Evolutionary conservation across 2,888 invertebrate species (phyloP).

Genomic region (Sminthurinus aureus): DNA sequence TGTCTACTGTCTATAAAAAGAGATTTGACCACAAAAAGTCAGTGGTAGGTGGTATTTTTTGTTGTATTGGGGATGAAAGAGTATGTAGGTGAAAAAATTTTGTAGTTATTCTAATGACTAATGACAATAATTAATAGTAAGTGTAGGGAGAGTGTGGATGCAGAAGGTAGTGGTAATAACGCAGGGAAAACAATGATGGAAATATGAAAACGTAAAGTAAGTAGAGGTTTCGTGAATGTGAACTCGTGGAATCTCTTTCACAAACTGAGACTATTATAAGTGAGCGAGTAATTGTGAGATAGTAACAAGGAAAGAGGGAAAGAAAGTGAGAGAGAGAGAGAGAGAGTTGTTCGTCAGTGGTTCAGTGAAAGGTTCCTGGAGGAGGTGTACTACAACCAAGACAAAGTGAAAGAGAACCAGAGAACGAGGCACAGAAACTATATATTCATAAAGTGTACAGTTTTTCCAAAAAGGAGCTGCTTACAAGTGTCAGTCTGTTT

Average conservation of each 20-base stretch:
- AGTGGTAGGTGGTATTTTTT: not conserved
- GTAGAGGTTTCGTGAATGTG: conserved; percentile 11
- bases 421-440: not conserved
- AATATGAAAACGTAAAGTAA: conserved; percentile 23
- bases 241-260: conserved; percentile 30
- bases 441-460: not conserved
- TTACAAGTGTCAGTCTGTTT: conserved; percentile 23
- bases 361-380: not conserved
- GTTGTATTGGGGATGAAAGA: not conserved
- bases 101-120: not conserved
- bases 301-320: too few relatives aligned
- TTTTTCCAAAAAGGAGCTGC: not conserved
- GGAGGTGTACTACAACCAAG: not conserved
- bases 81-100: not conserved
- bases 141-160: not conserved
- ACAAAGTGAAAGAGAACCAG: not conserved
- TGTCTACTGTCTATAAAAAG: too few relatives aligned
- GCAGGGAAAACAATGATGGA: conserved; percentile 35
- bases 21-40: too few relatives aligned
- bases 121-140: not conserved
- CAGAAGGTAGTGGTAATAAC: conserved; percentile 20
- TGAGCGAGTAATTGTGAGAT: not conserved
- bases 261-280: conserved; percentile 24
- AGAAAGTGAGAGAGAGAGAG: too few relatives aligned
- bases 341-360: too few relatives aligned